Conservation (phyloP, 2,888 invertebrate genomes). For the Diaperis boleti region DNA sequence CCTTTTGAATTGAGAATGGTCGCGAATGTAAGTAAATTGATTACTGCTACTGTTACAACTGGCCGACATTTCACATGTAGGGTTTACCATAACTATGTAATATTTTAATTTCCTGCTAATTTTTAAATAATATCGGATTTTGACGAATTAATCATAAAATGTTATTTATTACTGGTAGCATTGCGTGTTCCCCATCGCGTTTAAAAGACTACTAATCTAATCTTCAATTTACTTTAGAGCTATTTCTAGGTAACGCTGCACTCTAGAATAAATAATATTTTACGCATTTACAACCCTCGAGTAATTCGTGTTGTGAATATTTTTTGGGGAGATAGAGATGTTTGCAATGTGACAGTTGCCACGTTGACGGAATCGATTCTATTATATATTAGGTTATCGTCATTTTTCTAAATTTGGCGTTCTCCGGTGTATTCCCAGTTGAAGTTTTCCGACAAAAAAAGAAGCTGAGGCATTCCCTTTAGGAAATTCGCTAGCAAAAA, state of each 20-base stretch:
- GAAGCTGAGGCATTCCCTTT: slow-evolving; percentile 34
- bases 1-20: too few species aligned
- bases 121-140: slow-evolving; percentile 28
- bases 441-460: slow-evolving; percentile 38
- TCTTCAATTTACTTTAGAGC: slow-evolving; percentile 29
- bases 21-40: too few species aligned
- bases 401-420: slow-evolving; percentile 33
- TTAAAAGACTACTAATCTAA: slow-evolving; percentile 33
- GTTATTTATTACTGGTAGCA: slow-evolving; percentile 29
- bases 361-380: slow-evolving; percentile 11
- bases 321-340: not conserved
- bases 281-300: not conserved
- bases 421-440: slow-evolving; percentile 28
- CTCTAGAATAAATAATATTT: slow-evolving; percentile 16
- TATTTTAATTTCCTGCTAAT: slow-evolving; percentile 25
- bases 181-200: slow-evolving; percentile 25
- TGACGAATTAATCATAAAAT: slow-evolving; percentile 34
- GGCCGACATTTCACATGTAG: not conserved
- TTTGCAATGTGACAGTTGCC: slow-evolving; percentile 4
- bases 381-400: slow-evolving; percentile 8
- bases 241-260: slow-evolving; percentile 15
- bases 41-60: too few species aligned
- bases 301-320: slow-evolving; percentile 3
- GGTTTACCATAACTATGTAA: not conserved
- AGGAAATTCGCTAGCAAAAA: slow-evolving; percentile 31